phyloP scores from a whole-genome alignment of 1,140 invertebrate species.

The Drosophila pruinosa region DNA sequence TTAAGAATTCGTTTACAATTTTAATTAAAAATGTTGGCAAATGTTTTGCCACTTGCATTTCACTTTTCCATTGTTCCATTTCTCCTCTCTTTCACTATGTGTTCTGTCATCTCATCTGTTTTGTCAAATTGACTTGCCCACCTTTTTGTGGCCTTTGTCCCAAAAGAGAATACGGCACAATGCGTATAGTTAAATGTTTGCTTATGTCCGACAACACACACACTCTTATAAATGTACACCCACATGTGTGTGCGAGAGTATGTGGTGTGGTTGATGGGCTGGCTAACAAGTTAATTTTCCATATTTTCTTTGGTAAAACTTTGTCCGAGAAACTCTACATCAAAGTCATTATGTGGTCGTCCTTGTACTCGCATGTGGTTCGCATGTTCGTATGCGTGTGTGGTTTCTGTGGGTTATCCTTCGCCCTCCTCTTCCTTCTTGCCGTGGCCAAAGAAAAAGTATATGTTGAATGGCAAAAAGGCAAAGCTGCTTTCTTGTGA shows the following conservation, averaged over 20 bases:
- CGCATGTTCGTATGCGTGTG: constrained; percentile 17
- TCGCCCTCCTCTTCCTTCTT: background rate
- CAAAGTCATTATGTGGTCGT: constrained; percentile 45
- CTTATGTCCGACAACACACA: constrained; percentile 36
- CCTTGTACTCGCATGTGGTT: background rate
- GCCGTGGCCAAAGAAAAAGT: background rate
- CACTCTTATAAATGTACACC: background rate
- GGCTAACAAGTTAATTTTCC: constrained; percentile 80
- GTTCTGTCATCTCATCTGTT: constrained; percentile 34
- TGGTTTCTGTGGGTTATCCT: constrained; percentile 11
- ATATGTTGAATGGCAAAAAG: background rate
- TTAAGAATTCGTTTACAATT: constrained; percentile 24
- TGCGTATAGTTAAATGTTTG: constrained; percentile 62
- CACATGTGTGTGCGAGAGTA: constrained; percentile 24
- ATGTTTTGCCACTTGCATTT: constrained; percentile 40
- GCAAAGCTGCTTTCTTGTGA: background rate
- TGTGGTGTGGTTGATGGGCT: constrained; percentile 33
- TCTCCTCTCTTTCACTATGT: background rate
- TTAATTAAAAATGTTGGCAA: constrained; percentile 71
- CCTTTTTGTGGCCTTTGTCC: constrained; percentile 69
- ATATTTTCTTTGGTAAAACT: constrained; percentile 76
- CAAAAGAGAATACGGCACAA: constrained; percentile 64
- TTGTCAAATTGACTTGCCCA: constrained; percentile 69
- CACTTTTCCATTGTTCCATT: background rate
- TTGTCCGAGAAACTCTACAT: constrained; percentile 39